Conservation (phyloP, 1,140 invertebrate genomes). For the Philotrypesis tridentata region DNA sequence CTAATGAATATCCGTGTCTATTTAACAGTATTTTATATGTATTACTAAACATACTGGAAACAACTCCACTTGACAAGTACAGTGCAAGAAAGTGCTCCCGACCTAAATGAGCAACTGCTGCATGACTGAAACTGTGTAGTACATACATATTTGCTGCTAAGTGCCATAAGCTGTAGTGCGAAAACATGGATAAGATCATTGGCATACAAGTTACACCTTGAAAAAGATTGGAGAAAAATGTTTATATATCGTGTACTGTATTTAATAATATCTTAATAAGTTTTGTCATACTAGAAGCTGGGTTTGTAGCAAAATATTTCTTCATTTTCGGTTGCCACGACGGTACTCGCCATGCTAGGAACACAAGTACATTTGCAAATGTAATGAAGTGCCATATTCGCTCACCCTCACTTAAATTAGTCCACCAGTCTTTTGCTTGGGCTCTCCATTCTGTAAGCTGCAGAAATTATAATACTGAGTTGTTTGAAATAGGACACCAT, state of each 20-base stretch:
- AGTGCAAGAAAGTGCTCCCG: constrained; percentile 94
- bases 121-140: constrained; percentile 85
- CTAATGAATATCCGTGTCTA: constrained; percentile 85
- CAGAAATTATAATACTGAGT: constrained; percentile 34
- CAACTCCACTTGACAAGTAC: constrained; percentile 90
- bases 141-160: constrained; percentile 97
- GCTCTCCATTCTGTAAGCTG: constrained; percentile 75
- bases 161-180: constrained; percentile 91
- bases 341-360: constrained; percentile 87
- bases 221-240: constrained; percentile 57
- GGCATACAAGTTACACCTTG: constrained; percentile 85
- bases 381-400: constrained; percentile 88
- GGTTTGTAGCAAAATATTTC: constrained; percentile 90
- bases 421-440: constrained; percentile 84
- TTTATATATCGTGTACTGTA: neutral
- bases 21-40: constrained; percentile 83
- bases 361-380: constrained; percentile 86
- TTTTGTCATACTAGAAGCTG: constrained; percentile 79
- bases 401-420: constrained; percentile 81
- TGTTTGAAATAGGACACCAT: constrained; percentile 48
- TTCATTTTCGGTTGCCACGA: constrained; percentile 84
- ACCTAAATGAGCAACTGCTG: constrained; percentile 85
- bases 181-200: constrained; percentile 95
- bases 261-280: neutral
- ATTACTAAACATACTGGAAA: constrained; percentile 91